A percentile compares a stretch with the other conserved stretches of the same genome.
Conservation (phyloP, 2,113 vertebrate species). For the western clawed frog (Xenopus tropicalis) region UCB_Xtro_10.0 CM004449.2:22680001-22680500, state of each 20-base stretch:
- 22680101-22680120: constrained; percentile 42
- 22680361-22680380: too few species aligned
- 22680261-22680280: too few species aligned
- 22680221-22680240: not conserved
- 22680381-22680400: too few species aligned
- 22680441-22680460: too few species aligned
- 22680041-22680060: constrained; percentile 29
- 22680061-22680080: constrained; percentile 35
- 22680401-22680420: too few species aligned
- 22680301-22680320: too few species aligned
- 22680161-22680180: constrained; percentile 17
- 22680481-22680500: too few species aligned
- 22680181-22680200: constrained; percentile 6
- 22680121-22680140: constrained; percentile 44
- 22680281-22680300: not conserved
- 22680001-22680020: constrained; percentile 7
- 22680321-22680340: too few species aligned
- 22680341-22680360: too few species aligned
- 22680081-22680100: constrained; percentile 43
- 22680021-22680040: constrained; percentile 10
- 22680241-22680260: too few species aligned
- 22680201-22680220: not conserved
- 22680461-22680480: too few species aligned
- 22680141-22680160: constrained; percentile 36
- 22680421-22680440: too few species aligned